Base-by-base conservation (phyloP, 2,113 vertebrate genomes). In the Arenaria interpres region DNA sequence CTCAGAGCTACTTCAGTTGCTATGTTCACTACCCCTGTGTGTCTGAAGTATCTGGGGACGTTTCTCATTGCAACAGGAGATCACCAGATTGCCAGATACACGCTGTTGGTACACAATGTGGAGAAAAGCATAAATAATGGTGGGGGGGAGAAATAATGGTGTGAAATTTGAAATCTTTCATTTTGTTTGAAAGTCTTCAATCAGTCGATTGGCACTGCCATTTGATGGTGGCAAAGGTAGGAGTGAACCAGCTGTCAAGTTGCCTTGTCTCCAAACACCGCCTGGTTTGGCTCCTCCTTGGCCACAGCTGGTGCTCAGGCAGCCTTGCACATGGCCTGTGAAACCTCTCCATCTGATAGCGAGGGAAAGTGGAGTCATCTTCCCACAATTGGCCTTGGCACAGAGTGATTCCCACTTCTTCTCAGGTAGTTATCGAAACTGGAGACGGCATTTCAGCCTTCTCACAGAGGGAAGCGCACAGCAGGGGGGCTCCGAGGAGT, bases 391-490 rank as follows among this genome's bases (percentile, higher is more conserved):
- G 57, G 88, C 82, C 63, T 94, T 93, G 96, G 90, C 95, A 95
- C 11, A 3, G 88, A 78, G 60, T 7, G 45, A 68, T 89, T 75
- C 86, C 68, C 64, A 11, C 68, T 78, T 35, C 75, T 96, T 89
- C 92, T 72, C 93, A 96, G 95, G 90, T 62, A 90, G 59, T 83
- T 93, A 60, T 28, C 1, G 90, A 76, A 96, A 93, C 73, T 69
- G 77, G 95, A 92, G 80, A 63, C 0, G 14, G 51, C 1, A 0
- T 81, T 95, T 88, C 16, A 45, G 82, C 63, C 74, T 68, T 22
- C 1, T 3, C 63, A 69, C 32, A 27, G 72, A 53, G 80, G 79
- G 82, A 30, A 67, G 67, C 1, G 4, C 7, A 0, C 69, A 62
- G 90, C 86, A 84, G 88, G 84, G 62, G 77, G 13, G 21, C 43